Evolutionary conservation across 2,113 vertebrate genomes (phyloP).

Genomic region (Shinisaurus crocodilurus): DNA sequence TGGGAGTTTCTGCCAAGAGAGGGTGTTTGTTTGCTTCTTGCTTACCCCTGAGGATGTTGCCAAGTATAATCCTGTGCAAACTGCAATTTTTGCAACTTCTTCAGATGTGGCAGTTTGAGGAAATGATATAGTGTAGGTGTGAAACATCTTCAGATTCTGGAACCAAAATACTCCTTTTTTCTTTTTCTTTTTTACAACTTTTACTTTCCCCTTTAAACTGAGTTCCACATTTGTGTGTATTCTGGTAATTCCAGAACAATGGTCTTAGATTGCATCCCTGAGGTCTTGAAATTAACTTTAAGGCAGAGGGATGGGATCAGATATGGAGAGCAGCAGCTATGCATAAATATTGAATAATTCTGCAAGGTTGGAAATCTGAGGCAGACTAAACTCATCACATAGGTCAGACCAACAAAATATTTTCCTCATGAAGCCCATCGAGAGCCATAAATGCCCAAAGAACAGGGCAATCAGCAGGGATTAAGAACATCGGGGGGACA

Average conservation of each 20-base stretch:
- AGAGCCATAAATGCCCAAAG: no score
- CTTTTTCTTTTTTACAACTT: slow-evolving; percentile 40
- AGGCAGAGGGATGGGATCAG: background rate
- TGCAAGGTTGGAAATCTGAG: background rate
- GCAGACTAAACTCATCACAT: no score
- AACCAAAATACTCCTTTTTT: slow-evolving; percentile 26
- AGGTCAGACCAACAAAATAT: no score
- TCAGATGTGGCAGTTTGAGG: slow-evolving; percentile 21
- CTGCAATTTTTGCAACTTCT: slow-evolving; percentile 7
- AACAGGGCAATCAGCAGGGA: no score
- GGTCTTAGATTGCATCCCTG: background rate
- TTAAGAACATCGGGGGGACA: no score
- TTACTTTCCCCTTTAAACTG: slow-evolving; percentile 27
- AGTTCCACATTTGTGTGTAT: no score
- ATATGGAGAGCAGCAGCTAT: background rate
- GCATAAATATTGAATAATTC: background rate
- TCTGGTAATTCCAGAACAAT: background rate
- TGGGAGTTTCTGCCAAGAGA: accelerated
- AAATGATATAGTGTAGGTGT: slow-evolving; percentile 38
- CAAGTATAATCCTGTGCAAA: background rate
- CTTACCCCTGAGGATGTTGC: background rate
- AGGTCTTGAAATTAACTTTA: background rate
- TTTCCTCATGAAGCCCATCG: no score
- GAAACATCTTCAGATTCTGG: slow-evolving; percentile 34
- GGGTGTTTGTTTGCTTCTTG: background rate